These are phyloP conservation scores for Paramormyrops kingsleyae DNA, from an alignment of 2,113 vertebrate species.

Conservation along the genomic window DNA sequence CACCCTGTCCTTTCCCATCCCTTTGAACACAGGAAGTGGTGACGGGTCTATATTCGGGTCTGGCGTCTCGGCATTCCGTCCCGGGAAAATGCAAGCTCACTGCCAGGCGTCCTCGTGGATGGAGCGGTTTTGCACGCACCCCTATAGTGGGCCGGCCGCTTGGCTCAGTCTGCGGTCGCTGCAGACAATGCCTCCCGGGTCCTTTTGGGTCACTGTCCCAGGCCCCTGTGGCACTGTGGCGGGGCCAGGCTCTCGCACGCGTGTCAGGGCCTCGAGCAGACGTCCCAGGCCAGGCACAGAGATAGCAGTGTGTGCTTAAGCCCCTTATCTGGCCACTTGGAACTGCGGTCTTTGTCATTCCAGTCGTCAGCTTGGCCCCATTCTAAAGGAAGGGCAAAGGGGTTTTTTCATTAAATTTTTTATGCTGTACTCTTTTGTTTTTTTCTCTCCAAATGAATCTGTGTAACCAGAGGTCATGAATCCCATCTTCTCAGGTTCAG, in stretches of 20 bases:
- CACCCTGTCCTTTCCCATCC: not conserved
- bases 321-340: not conserved
- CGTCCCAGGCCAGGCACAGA: not conserved
- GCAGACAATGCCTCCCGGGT: not conserved
- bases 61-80: not conserved
- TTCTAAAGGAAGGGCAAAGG: not conserved
- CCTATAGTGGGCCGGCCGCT: not conserved
- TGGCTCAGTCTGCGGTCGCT: not conserved
- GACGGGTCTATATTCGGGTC: not conserved
- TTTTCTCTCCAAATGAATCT: not conserved
- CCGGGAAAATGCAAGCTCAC: not conserved
- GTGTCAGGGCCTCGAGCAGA: not conserved
- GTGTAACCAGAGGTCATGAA: not conserved
- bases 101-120: not conserved
- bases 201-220: not conserved
- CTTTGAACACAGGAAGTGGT: not conserved
- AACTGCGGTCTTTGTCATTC: not conserved
- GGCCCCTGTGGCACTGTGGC: not conserved
- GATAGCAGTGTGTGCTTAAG: not conserved
- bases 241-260: not conserved
- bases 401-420: not conserved
- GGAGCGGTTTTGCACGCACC: not conserved
- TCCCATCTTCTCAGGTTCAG: not conserved
- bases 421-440: not conserved
- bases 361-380: not conserved